Conservation (phyloP, 92 coral and sea anemone species). For the Porites divaricata region DNA sequence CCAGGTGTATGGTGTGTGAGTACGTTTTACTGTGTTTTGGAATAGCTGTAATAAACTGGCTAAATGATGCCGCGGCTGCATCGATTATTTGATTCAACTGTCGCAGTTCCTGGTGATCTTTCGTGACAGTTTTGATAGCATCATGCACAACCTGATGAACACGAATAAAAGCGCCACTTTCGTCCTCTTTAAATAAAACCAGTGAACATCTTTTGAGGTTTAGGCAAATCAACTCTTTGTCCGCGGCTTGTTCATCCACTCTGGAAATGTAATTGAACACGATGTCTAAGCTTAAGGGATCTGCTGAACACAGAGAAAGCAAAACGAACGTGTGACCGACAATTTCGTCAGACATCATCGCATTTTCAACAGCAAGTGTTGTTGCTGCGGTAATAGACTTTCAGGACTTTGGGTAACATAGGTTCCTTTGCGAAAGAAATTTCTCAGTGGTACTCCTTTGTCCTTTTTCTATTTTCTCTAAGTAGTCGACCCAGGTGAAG, state of each 20-base stretch:
- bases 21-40: not conserved
- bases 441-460: constrained; percentile 10
- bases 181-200: constrained; percentile 33
- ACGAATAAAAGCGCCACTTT: constrained; percentile 10
- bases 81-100: not conserved
- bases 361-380: constrained; percentile 25
- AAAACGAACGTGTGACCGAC: not conserved
- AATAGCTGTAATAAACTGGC: not conserved
- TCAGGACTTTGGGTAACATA: constrained; percentile 30
- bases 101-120: not conserved
- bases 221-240: constrained; percentile 31
- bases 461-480: not conserved
- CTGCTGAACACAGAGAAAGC: constrained; percentile 8
- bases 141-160: constrained; percentile 9
- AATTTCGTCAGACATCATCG: constrained; percentile 7
- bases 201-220: constrained; percentile 42
- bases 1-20: not conserved
- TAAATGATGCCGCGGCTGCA: not conserved
- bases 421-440: constrained; percentile 27
- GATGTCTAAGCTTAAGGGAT: constrained; percentile 21
- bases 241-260: not conserved
- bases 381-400: constrained; percentile 51
- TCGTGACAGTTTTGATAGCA: not conserved
- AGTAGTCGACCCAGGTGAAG: constrained; percentile 2
- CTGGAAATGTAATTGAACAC: constrained; percentile 28